Conservation (phyloP, 2,797 vertebrate genomes). For the Iguana delicatissima region DNA sequence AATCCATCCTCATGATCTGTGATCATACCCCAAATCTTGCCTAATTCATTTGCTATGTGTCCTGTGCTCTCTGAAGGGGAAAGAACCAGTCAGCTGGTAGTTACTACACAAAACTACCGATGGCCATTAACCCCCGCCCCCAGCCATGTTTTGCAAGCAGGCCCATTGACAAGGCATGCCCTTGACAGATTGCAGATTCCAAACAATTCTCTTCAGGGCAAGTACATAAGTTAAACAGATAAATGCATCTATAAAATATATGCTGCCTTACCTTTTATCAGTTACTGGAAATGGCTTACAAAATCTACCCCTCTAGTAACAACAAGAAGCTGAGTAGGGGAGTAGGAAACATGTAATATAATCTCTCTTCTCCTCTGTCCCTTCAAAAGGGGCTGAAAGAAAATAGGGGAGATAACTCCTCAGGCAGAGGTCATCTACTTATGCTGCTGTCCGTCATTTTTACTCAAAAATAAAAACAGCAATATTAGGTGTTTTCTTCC, state of each 20-base stretch:
- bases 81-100: conserved; percentile 38
- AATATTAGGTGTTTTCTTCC: not conserved
- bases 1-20: conserved; percentile 36
- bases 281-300: not conserved
- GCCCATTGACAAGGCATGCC: no score
- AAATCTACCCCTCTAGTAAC: not conserved
- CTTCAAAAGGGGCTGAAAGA: not conserved
- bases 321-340: not conserved
- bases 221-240: not conserved
- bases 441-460: no score
- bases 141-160: not conserved
- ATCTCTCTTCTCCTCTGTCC: not conserved
- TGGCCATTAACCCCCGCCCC: not conserved
- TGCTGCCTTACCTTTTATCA: not conserved
- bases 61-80: conserved; percentile 32
- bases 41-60: conserved; percentile 65
- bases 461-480: not conserved
- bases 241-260: not conserved
- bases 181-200: no score
- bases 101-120: conserved; percentile 38
- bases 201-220: not conserved
- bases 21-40: conserved; percentile 65
- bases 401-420: not conserved
- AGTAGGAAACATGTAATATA: not conserved
- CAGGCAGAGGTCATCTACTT: not conserved